Base-by-base conservation (phyloP, 1,140 invertebrate genomes). In the Trissolcus basalis region DNA sequence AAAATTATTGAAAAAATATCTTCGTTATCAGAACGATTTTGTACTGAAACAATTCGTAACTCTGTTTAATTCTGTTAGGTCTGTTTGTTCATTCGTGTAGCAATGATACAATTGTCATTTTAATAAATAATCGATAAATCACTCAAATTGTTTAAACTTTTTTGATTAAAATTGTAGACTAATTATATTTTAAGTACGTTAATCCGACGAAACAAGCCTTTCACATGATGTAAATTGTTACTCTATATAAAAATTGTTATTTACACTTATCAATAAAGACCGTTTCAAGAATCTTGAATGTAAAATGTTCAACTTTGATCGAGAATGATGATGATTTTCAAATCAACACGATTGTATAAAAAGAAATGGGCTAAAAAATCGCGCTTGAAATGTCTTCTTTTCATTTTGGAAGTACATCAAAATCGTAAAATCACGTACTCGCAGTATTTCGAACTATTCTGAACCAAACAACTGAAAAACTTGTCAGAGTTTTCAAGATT, bases 191-290 rank as follows among this genome's bases (percentile, higher is more conserved):
- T 70, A 83, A 82, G 78, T 82, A 83, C 79, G 41, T 78, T 77
- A 74, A 81, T 68, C 79, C 80, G 72, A 75, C 75, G 78, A 79
- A 85, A 83, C 76, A 74, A 80, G 79, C 77, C 80, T 81, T 43
- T 70, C 43, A 75, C 75, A 80, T 77, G 79, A 61, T 73, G 80
- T 79, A 71, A 54, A 68, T 79, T 78, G 27, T 56, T 41, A 82
- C 63, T 77, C 72, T 80, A 82, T 86, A 85, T 85, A 84, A 86
- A 86, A 85, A 85, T 76, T 78, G 64, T 65, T 86, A 86, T 86
- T 45, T 86, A 86, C 83, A 86, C 79, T 82, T 78, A 70, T 68
- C 51, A 61, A 79, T 73, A 39, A 78, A 78, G 50, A 71, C 53
- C 12, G 9, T 44, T 19, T 56, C 56, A 59, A 71, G 70, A 72